Percentiles rank a stretch among this genome's conserved stretches.
phyloP scores from a whole-genome alignment of 1,140 invertebrate genomes.

The Charaxes varanes region DNA sequence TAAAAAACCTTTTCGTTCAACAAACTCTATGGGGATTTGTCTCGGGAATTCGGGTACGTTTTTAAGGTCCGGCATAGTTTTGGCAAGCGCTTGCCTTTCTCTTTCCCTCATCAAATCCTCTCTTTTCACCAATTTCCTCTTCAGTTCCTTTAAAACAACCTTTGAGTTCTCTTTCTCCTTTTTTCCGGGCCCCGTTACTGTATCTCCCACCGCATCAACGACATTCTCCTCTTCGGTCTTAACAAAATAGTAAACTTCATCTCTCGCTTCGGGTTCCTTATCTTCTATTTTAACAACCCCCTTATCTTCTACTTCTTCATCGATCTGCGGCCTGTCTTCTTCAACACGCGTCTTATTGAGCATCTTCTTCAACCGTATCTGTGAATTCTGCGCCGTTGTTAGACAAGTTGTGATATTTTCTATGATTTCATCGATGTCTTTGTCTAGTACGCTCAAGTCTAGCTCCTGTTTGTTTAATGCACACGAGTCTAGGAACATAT shows the following conservation, averaged over 20 bases:
- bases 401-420: conserved; percentile 49
- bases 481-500: conserved; percentile 57
- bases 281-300: conserved; percentile 49
- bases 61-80: conserved; percentile 65
- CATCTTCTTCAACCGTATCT: conserved; percentile 54
- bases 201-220: conserved; percentile 29
- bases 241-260: conserved; percentile 66
- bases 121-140: conserved; percentile 59
- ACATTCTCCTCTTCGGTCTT: conserved; percentile 54
- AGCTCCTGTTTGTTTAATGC: conserved; percentile 47
- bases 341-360: conserved; percentile 32
- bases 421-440: conserved; percentile 55
- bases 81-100: conserved; percentile 59
- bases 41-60: conserved; percentile 61
- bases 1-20: conserved; percentile 42
- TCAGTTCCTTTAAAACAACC: conserved; percentile 53
- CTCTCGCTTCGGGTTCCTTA: conserved; percentile 40
- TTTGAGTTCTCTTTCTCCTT: conserved; percentile 52
- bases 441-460: conserved; percentile 42
- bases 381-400: conserved; percentile 43
- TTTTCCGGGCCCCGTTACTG: conserved; percentile 48
- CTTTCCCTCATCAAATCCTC: conserved; percentile 67
- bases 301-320: conserved; percentile 27
- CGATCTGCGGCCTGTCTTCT: conserved; percentile 8
- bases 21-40: conserved; percentile 53